Conservation (phyloP, 2,888 invertebrate species). For the Hypomecis punctinalis region DNA sequence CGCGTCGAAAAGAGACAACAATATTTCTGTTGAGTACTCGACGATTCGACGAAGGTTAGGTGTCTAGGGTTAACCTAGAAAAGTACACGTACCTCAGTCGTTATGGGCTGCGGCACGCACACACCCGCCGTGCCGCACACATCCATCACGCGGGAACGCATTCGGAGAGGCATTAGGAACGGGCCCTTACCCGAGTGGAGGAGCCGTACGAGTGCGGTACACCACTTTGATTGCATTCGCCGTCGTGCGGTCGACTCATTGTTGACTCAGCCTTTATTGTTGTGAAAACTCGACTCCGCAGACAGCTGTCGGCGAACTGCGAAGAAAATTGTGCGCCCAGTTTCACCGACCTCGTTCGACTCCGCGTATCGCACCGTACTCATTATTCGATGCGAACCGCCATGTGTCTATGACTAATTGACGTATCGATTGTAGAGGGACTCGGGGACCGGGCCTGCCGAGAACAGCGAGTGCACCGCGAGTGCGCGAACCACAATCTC, state of each 20-base stretch:
- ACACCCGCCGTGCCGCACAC: slow-evolving; percentile 27
- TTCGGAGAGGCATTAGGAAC: slow-evolving; percentile 9
- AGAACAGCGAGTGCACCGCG: slow-evolving; percentile 28
- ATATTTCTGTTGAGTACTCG: too few relatives aligned
- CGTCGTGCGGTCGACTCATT: slow-evolving; percentile 51
- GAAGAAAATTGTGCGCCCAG: slow-evolving; percentile 57
- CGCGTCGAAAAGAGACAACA: too few relatives aligned
- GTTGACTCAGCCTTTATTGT: slow-evolving; percentile 58
- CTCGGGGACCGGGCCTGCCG: slow-evolving; percentile 1
- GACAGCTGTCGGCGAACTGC: slow-evolving; percentile 52
- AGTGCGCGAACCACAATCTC: slow-evolving; percentile 40
- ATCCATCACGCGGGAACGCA: slow-evolving; percentile 6
- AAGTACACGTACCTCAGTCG: slow-evolving; percentile 47
- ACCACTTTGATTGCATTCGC: slow-evolving; percentile 51
- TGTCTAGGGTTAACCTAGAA: too few relatives aligned
- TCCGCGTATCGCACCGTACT: slow-evolving; percentile 52
- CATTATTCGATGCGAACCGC: slow-evolving; percentile 63
- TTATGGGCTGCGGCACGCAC: slow-evolving; percentile 44
- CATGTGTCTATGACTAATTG: slow-evolving; percentile 70
- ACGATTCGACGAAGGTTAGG: too few relatives aligned
- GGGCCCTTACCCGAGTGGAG: slow-evolving; percentile 34
- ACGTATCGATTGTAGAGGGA: slow-evolving; percentile 43
- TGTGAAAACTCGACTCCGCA: slow-evolving; percentile 54
- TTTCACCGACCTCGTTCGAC: slow-evolving; percentile 60
- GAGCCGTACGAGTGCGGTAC: slow-evolving; percentile 48